A percentile compares a stretch with the other conserved stretches of the same genome.
Evolutionary conservation across 2,888 invertebrate species (phyloP).

Genomic region (Napeogenes inachia): DNA sequence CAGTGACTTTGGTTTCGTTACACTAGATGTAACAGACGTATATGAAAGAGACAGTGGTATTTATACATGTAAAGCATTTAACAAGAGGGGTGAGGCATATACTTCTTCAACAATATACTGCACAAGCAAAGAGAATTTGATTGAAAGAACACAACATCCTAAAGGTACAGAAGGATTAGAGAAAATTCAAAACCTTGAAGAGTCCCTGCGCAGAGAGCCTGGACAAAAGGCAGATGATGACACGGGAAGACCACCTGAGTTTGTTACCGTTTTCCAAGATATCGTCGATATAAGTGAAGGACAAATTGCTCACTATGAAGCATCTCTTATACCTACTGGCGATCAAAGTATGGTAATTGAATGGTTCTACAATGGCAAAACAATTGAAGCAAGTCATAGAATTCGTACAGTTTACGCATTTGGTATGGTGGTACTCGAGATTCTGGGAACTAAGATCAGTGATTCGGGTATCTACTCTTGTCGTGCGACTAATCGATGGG

Average conservation of each 20-base stretch:
- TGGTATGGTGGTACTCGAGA: constrained; percentile 97
- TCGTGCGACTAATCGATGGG: constrained; percentile 92
- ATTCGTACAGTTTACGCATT: constrained; percentile 96
- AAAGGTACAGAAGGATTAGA: constrained; percentile 95
- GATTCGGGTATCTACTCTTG: constrained; percentile 95
- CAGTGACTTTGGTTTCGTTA: constrained; percentile 97
- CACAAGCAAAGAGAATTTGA: constrained; percentile 87
- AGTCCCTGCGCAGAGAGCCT: constrained; percentile 86
- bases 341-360: constrained; percentile 96
- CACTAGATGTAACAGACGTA: constrained; percentile 93
- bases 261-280: constrained; percentile 91
- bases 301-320: constrained; percentile 98
- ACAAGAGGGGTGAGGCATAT: constrained; percentile 93
- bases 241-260: constrained; percentile 90
- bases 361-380: constrained; percentile 96
- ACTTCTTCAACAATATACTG: constrained; percentile 93
- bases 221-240: constrained; percentile 83
- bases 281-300: constrained; percentile 92
- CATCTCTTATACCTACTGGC: constrained; percentile 94
- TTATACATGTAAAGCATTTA: constrained; percentile 93
- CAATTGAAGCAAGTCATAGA: constrained; percentile 92
- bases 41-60: constrained; percentile 96
- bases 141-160: constrained; percentile 94
- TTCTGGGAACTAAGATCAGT: constrained; percentile 93
- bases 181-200: constrained; percentile 93